Evolutionary conservation across 2,113 vertebrate genomes (phyloP), one percentile per base, ranked within the genome.

Genomic region (Hemichromis elongatus): DNA sequence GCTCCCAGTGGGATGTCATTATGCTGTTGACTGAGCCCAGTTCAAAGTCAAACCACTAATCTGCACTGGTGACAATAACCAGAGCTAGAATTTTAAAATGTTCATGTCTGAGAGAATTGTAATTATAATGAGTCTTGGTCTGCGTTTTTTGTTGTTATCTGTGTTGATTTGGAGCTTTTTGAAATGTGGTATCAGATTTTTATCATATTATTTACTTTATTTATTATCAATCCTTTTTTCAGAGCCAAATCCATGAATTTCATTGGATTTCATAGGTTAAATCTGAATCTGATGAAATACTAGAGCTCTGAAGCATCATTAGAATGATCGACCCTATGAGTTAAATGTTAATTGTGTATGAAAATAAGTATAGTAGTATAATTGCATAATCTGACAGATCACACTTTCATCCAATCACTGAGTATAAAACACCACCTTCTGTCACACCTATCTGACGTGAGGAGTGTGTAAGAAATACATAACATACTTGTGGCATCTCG

Each of bases 1-100:
- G 45, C 26, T n/a, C 70, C 70, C 70, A 75, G 45, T 52, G 70
- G 70, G 70, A 75, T 75, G 45, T 52, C 45, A 13, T 75, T 75
- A 52, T 1, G 2, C 70, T 33, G 70, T 13, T 19, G 26, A 75
- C 26, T 52, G 70, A 52, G 70, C 70, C 45, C 26, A 33, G 45
- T 75, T 75, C 45, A 75, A 75, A 75, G 70, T 75, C 45, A 52
- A 75, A 52, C 70, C 45, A 75, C 16, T n/a, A 50, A 50, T 0
- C 50, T 5, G 1, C 70, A 50, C 26, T 4, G 45, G 18, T 52
- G 26, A 52, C 70, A 75, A 75, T 10, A 52, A 75, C 19, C 45
- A 52, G 16, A 75, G 52, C 16, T 33, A 75, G 26, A 52, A 75
- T 33, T 52, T n/a, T 12, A 26, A 56, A 56, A 56, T 26, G 6